Evolutionary conservation across 2,888 invertebrate species (phyloP).

Genomic region (Drosophila dives): DNA sequence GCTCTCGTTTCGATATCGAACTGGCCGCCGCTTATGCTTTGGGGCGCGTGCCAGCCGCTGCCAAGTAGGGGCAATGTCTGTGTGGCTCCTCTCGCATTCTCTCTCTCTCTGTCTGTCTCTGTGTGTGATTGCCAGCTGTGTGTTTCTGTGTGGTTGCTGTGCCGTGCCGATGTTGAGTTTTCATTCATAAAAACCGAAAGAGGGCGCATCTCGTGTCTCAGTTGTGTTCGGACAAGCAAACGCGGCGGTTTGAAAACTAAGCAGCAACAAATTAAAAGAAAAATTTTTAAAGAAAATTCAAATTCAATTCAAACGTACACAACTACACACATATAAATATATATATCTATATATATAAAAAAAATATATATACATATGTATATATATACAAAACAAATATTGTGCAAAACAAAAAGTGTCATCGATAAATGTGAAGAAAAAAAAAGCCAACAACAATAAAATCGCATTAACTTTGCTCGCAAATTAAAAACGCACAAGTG

Average conservation of each 20-base stretch:
- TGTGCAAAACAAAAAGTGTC: conserved; percentile 43
- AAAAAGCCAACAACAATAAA: conserved; percentile 12
- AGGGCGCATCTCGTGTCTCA: conserved; percentile 85
- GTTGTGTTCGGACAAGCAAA: conserved; percentile 85
- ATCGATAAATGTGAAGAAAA: conserved; percentile 8
- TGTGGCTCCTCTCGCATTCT: conserved; percentile 16
- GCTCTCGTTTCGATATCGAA: conserved; percentile 65
- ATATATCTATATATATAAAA: conserved; percentile 2
- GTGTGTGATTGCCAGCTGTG: background rate
- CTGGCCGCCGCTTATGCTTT: conserved; percentile 46
- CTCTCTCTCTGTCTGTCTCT: conserved; percentile 8
- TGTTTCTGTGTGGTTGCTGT: conserved; percentile 12
- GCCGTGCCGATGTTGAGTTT: conserved; percentile 78
- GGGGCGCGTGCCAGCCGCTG: conserved; percentile 72
- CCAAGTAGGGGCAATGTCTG: conserved; percentile 65
- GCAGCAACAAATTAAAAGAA: conserved; percentile 38
- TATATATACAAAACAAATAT: conserved; percentile 26
- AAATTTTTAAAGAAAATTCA: conserved; percentile 26
- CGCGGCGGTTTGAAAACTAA: conserved; percentile 83
- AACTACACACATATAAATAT: conserved; percentile 20
- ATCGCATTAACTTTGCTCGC: conserved; percentile 1
- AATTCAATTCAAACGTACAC: conserved; percentile 26
- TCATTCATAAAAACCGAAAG: conserved; percentile 86
- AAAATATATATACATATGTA: conserved; percentile 3
- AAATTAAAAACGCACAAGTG: conserved; percentile 7